Conservation (phyloP, 2,888 invertebrate species). For the Heliconius ismenius region DNA sequence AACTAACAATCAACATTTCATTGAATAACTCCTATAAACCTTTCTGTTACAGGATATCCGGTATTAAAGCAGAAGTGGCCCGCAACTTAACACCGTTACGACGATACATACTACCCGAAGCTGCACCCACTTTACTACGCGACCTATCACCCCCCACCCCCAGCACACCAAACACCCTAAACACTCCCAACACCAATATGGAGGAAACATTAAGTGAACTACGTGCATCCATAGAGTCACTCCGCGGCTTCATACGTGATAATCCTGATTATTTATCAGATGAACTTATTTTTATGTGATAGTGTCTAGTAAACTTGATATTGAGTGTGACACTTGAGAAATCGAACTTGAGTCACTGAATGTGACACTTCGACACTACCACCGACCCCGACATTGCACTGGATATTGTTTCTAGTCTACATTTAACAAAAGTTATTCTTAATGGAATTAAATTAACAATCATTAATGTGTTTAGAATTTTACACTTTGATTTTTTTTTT, state of each 20-base stretch:
- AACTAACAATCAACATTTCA: too few relatives aligned
- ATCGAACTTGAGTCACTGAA: too few relatives aligned
- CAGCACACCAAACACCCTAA: conserved; percentile 25
- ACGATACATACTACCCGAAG: conserved; percentile 65
- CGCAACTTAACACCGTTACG: conserved; percentile 60
- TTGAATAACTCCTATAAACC: neutral
- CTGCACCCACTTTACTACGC: conserved; percentile 50
- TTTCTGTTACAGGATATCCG: conserved; percentile 49
- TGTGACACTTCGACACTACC: neutral
- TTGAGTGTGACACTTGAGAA: neutral
- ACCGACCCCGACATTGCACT: neutral
- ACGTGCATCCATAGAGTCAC: conserved; percentile 30
- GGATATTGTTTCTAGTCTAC: neutral
- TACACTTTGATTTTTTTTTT: neutral
- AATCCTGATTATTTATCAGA: conserved; percentile 60
- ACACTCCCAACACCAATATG: conserved; percentile 20
- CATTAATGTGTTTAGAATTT: neutral
- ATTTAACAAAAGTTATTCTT: neutral
- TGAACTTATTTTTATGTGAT: conserved; percentile 51
- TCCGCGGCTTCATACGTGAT: conserved; percentile 46
- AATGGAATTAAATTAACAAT: neutral
- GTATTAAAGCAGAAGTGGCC: conserved; percentile 54
- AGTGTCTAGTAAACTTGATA: neutral
- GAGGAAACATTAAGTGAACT: conserved; percentile 20
- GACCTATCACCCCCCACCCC: conserved; percentile 47